Conservation (phyloP, 1,140 invertebrate genomes). For the Leucophenga varia region DNA sequence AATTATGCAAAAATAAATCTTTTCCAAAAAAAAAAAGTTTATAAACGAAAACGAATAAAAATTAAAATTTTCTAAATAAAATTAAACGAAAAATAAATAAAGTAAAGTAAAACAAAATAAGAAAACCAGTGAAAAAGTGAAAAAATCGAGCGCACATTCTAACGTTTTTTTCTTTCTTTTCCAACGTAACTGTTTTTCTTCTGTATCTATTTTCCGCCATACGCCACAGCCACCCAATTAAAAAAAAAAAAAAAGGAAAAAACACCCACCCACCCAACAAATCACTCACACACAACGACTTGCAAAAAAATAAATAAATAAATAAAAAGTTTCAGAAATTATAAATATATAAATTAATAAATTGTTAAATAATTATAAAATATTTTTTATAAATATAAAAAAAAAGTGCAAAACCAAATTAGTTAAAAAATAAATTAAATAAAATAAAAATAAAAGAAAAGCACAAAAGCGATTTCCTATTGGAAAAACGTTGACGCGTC, state of each 20-base stretch:
- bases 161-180: conserved; percentile 31
- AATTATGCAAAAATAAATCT: too few species aligned
- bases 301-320: conserved; percentile 9
- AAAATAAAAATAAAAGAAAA: not conserved
- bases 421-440: not conserved
- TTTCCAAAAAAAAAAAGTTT: too few species aligned
- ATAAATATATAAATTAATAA: conserved; percentile 6
- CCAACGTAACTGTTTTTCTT: conserved; percentile 48
- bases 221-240: too few species aligned
- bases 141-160: too few species aligned
- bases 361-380: too few species aligned
- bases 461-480: too few species aligned
- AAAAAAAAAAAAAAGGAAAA: too few species aligned
- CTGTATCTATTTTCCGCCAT: conserved; percentile 50
- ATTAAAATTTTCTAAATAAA: not conserved
- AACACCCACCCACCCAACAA: too few species aligned
- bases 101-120: not conserved
- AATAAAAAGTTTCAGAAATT: conserved; percentile 3
- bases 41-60: conserved; percentile 4
- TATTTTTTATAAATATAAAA: conserved; percentile 7
- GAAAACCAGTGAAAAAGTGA: not conserved
- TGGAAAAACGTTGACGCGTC: too few species aligned
- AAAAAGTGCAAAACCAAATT: conserved; percentile 1
- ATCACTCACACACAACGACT: too few species aligned
- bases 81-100: conserved; percentile 19